Percentiles rank a stretch among this genome's conserved stretches.
phyloP scores from a whole-genome alignment of 1,140 invertebrate species.

The Dinothrombium tinctorium region DNA sequence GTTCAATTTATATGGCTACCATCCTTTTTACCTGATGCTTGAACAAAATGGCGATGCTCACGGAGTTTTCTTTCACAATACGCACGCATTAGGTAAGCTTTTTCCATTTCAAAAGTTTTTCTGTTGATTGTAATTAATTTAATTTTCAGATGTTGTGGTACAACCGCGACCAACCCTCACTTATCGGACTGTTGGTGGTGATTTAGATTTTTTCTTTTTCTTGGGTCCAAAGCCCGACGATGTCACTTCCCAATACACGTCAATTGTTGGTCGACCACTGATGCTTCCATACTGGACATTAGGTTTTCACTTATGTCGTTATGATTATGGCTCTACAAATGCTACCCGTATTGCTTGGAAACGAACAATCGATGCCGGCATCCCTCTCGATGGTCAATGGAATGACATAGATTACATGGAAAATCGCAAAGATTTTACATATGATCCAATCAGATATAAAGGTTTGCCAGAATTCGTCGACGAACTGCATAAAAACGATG shows the following conservation, averaged over 20 bases:
- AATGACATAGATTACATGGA: conserved; percentile 26
- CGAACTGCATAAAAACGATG: conserved; percentile 19
- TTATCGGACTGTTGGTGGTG: conserved; percentile 44
- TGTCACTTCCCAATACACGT: conserved; percentile 26
- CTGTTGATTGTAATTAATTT: too few species aligned
- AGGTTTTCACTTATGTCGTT: conserved; percentile 32
- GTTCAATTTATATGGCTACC: not conserved
- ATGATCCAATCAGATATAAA: conserved; percentile 19
- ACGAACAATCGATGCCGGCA: conserved; percentile 18
- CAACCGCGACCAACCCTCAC: conserved; percentile 50
- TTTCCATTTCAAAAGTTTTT: too few species aligned
- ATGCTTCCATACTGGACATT: conserved; percentile 26
- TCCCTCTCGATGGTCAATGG: conserved; percentile 23
- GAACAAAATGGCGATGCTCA: conserved; percentile 18
- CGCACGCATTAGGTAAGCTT: conserved; percentile 64
- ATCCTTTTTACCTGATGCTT: not conserved
- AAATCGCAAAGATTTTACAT: conserved; percentile 22
- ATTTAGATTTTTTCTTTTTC: conserved; percentile 47
- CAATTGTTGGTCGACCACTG: conserved; percentile 18
- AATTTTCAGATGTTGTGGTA: conserved; percentile 48
- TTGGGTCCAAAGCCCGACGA: conserved; percentile 38
- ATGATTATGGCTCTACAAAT: conserved; percentile 39
- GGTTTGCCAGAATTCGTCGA: conserved; percentile 22
- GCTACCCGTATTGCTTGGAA: conserved; percentile 28
- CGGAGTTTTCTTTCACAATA: conserved; percentile 51